phyloP scores from a whole-genome alignment of 2,888 invertebrate species.

The Cephus rjabovi region DNA sequence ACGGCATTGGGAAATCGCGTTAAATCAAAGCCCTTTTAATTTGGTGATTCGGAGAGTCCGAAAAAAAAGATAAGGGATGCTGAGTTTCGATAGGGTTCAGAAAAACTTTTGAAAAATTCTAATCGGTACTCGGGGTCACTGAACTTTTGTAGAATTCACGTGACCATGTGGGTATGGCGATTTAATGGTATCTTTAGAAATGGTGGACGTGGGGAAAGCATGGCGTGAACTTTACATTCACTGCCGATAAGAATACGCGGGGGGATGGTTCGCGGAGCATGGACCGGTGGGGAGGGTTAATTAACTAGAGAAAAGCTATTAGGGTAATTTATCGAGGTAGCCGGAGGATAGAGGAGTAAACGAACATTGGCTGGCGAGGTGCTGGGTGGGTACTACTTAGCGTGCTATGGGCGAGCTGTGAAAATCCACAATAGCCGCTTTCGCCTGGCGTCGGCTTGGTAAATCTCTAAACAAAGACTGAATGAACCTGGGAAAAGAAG shows the following conservation, averaged over 20 bases:
- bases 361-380: not conserved
- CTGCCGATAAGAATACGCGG: not conserved
- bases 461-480: conserved; percentile 3
- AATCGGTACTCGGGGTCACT: not conserved
- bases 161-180: not conserved
- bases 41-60: not conserved
- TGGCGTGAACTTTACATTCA: not conserved
- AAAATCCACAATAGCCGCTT: not conserved
- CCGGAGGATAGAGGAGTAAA: conserved; percentile 23
- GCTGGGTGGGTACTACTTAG: not conserved
- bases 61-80: too few species aligned
- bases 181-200: not conserved
- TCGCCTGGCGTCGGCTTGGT: not conserved
- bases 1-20: conserved; percentile 5
- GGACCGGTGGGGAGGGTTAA: conserved; percentile 29
- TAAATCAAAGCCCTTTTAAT: not conserved
- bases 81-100: not conserved
- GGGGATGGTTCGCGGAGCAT: not conserved
- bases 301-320: conserved; percentile 44
- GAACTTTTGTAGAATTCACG: not conserved
- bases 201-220: not conserved
- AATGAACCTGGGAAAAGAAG: not conserved
- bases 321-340: conserved; percentile 41
- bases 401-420: conserved; percentile 4
- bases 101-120: not conserved